phyloP scores from a whole-genome alignment of 2,113 vertebrate genomes.

The Orientallactaga bullata region DNA sequence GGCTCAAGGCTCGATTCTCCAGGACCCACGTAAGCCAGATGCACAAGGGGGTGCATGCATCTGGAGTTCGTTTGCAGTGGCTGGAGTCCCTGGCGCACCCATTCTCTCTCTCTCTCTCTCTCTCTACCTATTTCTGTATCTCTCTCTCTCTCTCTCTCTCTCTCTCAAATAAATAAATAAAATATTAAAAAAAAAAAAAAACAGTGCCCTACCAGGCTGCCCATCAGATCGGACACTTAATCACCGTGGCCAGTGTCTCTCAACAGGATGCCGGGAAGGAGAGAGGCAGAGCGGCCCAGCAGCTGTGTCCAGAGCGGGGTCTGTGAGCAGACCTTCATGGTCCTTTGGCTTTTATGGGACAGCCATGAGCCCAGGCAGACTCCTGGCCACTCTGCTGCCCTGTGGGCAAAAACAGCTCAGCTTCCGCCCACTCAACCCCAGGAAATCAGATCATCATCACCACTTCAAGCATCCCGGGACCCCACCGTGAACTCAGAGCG shows the following conservation, averaged over 20 bases:
- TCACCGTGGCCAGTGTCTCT: neutral
- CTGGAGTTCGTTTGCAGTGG: too few relatives aligned
- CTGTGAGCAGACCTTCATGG: neutral
- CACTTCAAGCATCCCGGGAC: neutral
- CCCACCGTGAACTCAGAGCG: neutral
- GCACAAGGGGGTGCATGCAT: too few relatives aligned
- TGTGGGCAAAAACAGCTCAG: neutral
- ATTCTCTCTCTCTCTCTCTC: too few relatives aligned
- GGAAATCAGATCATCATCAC: neutral
- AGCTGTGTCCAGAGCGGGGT: fast-evolving
- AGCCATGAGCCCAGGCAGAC: neutral
- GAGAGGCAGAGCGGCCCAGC: fast-evolving
- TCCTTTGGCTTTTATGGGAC: neutral
- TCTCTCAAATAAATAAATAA: too few relatives aligned
- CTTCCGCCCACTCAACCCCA: neutral
- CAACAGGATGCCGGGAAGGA: neutral
- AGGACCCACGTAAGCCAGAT: too few relatives aligned
- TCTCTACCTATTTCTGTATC: too few relatives aligned
- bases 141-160: too few relatives aligned
- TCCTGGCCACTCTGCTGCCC: neutral
- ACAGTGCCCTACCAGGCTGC: constrained; percentile 38
- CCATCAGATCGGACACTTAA: neutral
- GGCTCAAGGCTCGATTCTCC: too few relatives aligned
- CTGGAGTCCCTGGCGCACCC: too few relatives aligned
- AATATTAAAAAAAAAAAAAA: too few relatives aligned